Evolutionary conservation across 2,797 vertebrate genomes (phyloP).

Genomic region (Argentina silus): DNA sequence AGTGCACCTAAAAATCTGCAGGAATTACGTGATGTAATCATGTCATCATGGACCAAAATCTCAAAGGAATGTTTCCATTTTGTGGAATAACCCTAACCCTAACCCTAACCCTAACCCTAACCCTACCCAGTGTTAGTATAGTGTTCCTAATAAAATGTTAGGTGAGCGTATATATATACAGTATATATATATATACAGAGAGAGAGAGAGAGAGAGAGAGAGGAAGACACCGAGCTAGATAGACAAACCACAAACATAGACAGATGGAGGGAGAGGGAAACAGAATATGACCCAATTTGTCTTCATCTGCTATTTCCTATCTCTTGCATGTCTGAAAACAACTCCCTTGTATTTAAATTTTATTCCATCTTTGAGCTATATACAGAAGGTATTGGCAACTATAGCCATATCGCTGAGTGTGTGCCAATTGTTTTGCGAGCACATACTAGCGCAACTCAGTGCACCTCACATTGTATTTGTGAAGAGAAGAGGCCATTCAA

Average conservation of each 20-base stretch:
- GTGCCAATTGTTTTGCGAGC: background rate
- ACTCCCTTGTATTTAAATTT: background rate
- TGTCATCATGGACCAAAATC: no score
- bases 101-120: no score
- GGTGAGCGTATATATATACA: background rate
- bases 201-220: background rate
- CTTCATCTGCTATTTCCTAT: background rate
- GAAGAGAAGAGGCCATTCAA: conserved; percentile 19
- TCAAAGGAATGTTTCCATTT: no score
- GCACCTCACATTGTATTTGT: conserved; percentile 18
- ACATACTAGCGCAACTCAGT: background rate
- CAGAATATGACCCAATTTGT: conserved; percentile 2
- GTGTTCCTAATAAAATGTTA: no score
- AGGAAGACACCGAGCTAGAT: background rate
- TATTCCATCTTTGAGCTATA: background rate
- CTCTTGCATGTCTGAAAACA: background rate
- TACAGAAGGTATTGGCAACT: background rate
- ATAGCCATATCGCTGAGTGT: background rate
- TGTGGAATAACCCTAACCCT: no score
- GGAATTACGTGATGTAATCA: no score
- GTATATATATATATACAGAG: background rate
- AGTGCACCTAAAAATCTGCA: no score
- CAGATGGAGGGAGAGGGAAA: conserved; percentile 18
- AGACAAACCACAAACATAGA: conserved; percentile 13
- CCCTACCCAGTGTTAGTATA: no score